Evolutionary conservation across 1,140 invertebrate species (phyloP), one percentile per base, ranked within the genome.

Genomic region (Macrocentrus cingulum): DNA sequence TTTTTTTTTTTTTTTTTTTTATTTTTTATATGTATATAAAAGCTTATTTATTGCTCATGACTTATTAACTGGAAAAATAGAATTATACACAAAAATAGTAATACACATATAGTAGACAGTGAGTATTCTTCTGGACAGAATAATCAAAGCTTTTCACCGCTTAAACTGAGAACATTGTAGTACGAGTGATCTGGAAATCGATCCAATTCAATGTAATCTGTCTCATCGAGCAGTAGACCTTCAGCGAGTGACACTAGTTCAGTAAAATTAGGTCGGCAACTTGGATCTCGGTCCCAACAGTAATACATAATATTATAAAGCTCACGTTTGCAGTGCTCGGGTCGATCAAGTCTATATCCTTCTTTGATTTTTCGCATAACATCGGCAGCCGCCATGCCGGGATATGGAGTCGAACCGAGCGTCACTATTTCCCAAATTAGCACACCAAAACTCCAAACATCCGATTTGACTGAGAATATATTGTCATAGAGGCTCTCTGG

Each of bases 241-340:
- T 95, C 92, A 2, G 94, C 80, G 64, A 93, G 82, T 23, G 83
- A 78, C 1, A 93, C 87, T 9, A 92, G 84, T 74, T 95, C 92
- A 1, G 80, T 79, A 70, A 95, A 95, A 6, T 86, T 84, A 0
- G 92, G 92, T 51, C 92, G 75, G 32, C 88, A 83, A 9, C 85
- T 84, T 1, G 90, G 84, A 68, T 93, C 87, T 19, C 90, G 87
- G 56, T 92, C 90, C 93, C 93, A 95, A 69, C 92, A 95, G 68
- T 95, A 95, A 70, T 91, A 94, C 92, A 95, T 95, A 37, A 95
- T 92, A 65, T 95, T 95, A 75, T 94, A 95, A 1, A 95, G 82
- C 68, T 95, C 92, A 1, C 91, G 81, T 34, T 90, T 84, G 70
- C 92, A 95, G 64, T 95, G 92, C 63, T 94, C 91, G 1, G 92